phyloP scores from a whole-genome alignment of 2,888 invertebrate species.

The Zhuqinia jingwanae region DNA sequence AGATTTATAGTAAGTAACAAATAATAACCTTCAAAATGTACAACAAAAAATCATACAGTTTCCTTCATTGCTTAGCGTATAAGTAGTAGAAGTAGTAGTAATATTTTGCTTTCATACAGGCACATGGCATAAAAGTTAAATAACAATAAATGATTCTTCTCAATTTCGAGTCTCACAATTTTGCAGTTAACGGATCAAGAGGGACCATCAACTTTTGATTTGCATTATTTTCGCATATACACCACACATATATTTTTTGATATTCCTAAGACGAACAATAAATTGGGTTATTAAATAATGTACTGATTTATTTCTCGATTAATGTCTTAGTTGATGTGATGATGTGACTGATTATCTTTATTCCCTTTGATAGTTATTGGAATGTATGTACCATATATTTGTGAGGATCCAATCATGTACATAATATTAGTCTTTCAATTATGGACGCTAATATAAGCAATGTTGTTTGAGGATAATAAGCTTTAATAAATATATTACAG shows the following conservation, averaged over 20 bases:
- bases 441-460: neutral
- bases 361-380: too few species aligned
- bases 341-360: too few species aligned
- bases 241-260: neutral
- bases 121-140: slow-evolving; percentile 49
- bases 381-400: too few species aligned
- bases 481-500: neutral
- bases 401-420: too few species aligned
- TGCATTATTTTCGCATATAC: neutral
- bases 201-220: too few species aligned
- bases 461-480: neutral
- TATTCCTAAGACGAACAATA: too few species aligned
- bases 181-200: too few species aligned
- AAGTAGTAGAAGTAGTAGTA: neutral
- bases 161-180: neutral
- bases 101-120: slow-evolving; percentile 59
- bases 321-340: too few species aligned
- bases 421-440: too few species aligned
- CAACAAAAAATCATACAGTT: neutral
- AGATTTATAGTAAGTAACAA: too few species aligned
- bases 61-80: neutral
- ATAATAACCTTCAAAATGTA: neutral
- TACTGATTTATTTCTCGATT: too few species aligned
- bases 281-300: too few species aligned
- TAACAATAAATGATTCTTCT: neutral